Percentiles rank a stretch among this genome's conserved stretches.
These are phyloP conservation scores for Lepus timidus DNA, from an alignment of 2,113 vertebrate genomes.

Conservation along the genomic window DNA sequence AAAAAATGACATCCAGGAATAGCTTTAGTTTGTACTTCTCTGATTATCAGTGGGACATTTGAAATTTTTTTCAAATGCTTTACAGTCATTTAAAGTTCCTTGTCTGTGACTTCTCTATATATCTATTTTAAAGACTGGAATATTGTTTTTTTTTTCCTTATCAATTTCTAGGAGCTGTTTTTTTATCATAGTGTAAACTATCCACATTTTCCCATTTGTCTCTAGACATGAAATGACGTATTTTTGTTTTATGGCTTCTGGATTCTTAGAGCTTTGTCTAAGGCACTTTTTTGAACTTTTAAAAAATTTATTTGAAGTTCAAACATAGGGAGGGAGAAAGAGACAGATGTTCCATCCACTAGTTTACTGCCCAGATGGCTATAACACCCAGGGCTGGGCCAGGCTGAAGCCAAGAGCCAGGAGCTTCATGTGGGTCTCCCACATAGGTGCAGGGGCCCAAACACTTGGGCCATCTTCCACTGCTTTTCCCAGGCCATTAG, in stretches of 20 bases:
- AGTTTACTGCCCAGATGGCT: too few relatives aligned
- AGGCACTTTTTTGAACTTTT: too few relatives aligned
- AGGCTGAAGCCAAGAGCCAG: too few relatives aligned
- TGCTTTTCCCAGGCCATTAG: too few relatives aligned
- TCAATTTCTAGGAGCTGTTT: neutral
- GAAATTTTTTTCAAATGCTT: neutral
- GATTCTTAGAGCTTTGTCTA: neutral
- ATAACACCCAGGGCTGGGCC: too few relatives aligned
- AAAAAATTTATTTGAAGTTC: too few relatives aligned
- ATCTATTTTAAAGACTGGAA: slow-evolving; percentile 6
- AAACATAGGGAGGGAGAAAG: too few relatives aligned
- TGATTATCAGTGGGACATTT: neutral
- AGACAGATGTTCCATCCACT: too few relatives aligned
- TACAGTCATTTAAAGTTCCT: neutral
- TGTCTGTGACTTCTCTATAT: neutral
- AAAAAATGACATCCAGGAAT: neutral
- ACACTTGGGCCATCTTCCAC: too few relatives aligned
- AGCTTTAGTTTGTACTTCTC: neutral
- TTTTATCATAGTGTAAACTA: slow-evolving; percentile 19
- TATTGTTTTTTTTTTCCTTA: neutral
- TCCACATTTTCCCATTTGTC: neutral
- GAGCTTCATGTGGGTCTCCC: too few relatives aligned
- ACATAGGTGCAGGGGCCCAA: too few relatives aligned
- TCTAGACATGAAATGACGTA: neutral
- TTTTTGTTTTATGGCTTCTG: neutral